Base-by-base conservation (phyloP, 2,888 invertebrate genomes). In the Criorhina ranunculi region DNA sequence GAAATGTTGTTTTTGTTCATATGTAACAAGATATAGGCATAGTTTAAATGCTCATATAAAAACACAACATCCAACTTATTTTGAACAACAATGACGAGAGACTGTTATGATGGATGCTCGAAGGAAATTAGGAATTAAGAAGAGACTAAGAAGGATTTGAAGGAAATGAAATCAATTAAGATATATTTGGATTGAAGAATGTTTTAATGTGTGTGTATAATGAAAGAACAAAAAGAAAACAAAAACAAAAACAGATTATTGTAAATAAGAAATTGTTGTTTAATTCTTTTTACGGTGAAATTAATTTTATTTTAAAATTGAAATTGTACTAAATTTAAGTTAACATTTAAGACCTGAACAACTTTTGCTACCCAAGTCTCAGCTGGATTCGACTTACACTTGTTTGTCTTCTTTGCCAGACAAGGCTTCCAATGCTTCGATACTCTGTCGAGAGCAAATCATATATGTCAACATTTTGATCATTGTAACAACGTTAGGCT, bases 1-100 rank as follows among this genome's bases (percentile, higher is more conserved):
- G 87, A 91, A 91, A 76, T 94, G 94, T 86, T 91, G 92, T 0
- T 92, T 93, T 87, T 94, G 94, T 86, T 90, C 92, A 2, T 92
- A 91, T 88, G 90, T 93, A 81, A 93, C 93, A 29, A 92, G 93
- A 81, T 93, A 93, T 87, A 93, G 93, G 88, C 93, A 93, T 82
- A 93, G 93, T 87, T 90, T 93, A 31, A 92, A 93, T 78, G 91
- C 91, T 69, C 93, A 93, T 87, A 92, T 93, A 35, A 90, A 88
- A 86, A 89, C 90, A 2, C 91, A 91, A 82, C 92, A 92, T 89
- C 89, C 89, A 6, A 88, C 87, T 53, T 88, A 87, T 49, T 87
- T 46, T 33, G 62, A 67, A 46, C 57, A 53, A 11, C 75, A 80
- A 80, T 79, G 66, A 70, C 82, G 51, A 29, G 11, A 19, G 33